phyloP scores from a whole-genome alignment of 2,113 vertebrate genomes.

The Cyprinodon variegatus region DNA sequence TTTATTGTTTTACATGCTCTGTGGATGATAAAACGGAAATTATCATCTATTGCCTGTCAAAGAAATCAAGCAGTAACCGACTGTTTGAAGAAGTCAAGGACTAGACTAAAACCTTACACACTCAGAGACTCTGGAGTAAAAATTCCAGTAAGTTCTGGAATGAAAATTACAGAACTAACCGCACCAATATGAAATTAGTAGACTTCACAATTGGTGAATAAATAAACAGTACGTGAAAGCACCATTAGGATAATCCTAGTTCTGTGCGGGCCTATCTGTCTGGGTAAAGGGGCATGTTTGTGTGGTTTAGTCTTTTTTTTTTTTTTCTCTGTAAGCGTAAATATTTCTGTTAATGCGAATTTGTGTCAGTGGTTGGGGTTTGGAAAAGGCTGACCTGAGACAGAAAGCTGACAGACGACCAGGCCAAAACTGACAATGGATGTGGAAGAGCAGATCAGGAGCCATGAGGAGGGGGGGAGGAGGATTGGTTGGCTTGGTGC shows the following conservation, averaged over 20 bases:
- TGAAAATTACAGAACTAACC: no score
- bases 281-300: conserved; percentile 17
- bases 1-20: no score
- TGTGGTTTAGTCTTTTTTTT: conserved; percentile 17
- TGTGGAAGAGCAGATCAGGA: conserved; percentile 45
- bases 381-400: conserved; percentile 54
- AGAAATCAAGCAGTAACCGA: neutral
- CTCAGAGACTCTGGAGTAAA: neutral
- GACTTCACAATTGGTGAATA: neutral
- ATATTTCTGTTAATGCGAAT: conserved; percentile 11
- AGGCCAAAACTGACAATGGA: conserved; percentile 72
- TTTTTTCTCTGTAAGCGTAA: neutral
- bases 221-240: conserved; percentile 37
- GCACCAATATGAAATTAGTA: no score
- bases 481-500: conserved; percentile 46
- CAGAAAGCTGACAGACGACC: conserved; percentile 67
- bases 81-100: neutral
- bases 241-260: conserved; percentile 29
- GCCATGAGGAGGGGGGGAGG: conserved; percentile 11
- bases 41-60: no score
- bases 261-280: conserved; percentile 8
- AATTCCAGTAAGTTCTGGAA: no score
- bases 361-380: conserved; percentile 31
- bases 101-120: neutral
- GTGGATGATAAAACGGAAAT: no score